These are phyloP conservation scores for Bathynomus jamesi DNA, from an alignment of 1,140 invertebrate genomes.

Conservation along the genomic window DNA sequence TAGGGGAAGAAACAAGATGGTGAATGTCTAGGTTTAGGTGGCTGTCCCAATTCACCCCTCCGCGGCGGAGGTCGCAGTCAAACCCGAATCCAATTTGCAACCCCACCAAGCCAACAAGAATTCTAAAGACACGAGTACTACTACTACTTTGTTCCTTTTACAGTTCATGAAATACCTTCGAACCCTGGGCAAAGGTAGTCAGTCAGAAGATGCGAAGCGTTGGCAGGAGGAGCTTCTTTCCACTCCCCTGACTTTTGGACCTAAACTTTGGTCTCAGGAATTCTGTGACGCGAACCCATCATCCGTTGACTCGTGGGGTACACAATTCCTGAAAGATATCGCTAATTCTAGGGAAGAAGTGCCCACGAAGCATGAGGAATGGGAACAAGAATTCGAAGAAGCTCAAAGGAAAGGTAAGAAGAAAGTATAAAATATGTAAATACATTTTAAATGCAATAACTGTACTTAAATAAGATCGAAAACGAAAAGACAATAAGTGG, in stretches of 20 bases:
- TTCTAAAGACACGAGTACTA: too few species aligned
- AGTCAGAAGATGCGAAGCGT: conserved; percentile 41
- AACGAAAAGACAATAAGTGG: too few species aligned
- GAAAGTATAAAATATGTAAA: too few species aligned
- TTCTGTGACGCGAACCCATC: background rate
- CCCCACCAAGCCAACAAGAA: too few species aligned
- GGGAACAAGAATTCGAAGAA: background rate
- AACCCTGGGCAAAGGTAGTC: conserved; percentile 50
- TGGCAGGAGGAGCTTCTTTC: conserved; percentile 51
- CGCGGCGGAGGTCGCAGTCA: too few species aligned
- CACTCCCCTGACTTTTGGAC: background rate
- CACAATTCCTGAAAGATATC: conserved; percentile 24
- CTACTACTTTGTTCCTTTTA: too few species aligned
- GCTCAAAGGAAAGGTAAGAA: background rate
- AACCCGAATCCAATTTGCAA: too few species aligned
- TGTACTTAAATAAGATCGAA: too few species aligned
- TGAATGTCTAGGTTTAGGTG: too few species aligned
- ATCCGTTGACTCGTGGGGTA: conserved; percentile 38
- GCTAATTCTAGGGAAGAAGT: conserved; percentile 36
- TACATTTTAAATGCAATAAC: too few species aligned
- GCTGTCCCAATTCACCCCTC: too few species aligned
- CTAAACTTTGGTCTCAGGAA: background rate
- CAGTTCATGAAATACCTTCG: conserved; percentile 81
- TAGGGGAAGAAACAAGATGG: too few species aligned
- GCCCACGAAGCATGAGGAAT: conserved; percentile 18